A percentile compares a stretch with the other conserved stretches of the same genome.
phyloP scores from a whole-genome alignment of 2,113 vertebrate species.

The Atherinomorus stipes region DNA sequence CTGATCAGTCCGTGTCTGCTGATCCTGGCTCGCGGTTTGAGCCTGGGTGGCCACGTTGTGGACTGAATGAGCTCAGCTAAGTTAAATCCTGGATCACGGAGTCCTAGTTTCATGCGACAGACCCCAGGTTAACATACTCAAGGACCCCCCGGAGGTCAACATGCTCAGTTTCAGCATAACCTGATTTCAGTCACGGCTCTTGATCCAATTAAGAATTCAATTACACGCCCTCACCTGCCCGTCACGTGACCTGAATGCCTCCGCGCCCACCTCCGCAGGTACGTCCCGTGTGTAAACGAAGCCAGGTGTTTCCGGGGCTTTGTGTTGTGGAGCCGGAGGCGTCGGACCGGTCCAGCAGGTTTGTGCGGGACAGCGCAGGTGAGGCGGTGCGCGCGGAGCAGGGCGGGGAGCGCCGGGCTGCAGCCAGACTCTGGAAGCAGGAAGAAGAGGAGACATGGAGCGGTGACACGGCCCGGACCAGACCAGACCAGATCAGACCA shows the following conservation, averaged over 20 bases:
- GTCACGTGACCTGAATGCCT: conserved; percentile 29
- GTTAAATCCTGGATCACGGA: too few relatives aligned
- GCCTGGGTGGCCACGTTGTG: too few relatives aligned
- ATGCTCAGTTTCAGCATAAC: too few relatives aligned
- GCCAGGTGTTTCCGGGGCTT: background rate
- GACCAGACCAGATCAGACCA: too few relatives aligned
- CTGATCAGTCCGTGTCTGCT: too few relatives aligned
- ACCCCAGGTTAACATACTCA: too few relatives aligned
- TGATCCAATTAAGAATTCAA: conserved; percentile 40
- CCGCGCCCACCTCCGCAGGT: conserved; percentile 2
- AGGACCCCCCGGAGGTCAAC: too few relatives aligned
- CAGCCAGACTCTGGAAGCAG: conserved; percentile 37
- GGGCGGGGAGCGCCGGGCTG: conserved; percentile 41
- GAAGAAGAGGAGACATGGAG: conserved; percentile 67
- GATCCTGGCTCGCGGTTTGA: too few relatives aligned
- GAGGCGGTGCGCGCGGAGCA: conserved; percentile 33
- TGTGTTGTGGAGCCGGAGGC: background rate
- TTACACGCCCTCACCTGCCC: conserved; percentile 41
- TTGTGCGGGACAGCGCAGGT: conserved; percentile 30
- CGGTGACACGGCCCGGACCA: conserved; percentile 38
- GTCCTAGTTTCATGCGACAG: too few relatives aligned
- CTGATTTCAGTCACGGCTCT: too few relatives aligned
- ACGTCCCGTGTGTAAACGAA: background rate
- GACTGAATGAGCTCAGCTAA: too few relatives aligned
- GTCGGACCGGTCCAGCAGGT: conserved; percentile 63